A percentile compares a stretch with the other conserved stretches of the same genome.
Conservation (phyloP, 1,140 invertebrate genomes). For the Wasmannia auropunctata region DNA sequence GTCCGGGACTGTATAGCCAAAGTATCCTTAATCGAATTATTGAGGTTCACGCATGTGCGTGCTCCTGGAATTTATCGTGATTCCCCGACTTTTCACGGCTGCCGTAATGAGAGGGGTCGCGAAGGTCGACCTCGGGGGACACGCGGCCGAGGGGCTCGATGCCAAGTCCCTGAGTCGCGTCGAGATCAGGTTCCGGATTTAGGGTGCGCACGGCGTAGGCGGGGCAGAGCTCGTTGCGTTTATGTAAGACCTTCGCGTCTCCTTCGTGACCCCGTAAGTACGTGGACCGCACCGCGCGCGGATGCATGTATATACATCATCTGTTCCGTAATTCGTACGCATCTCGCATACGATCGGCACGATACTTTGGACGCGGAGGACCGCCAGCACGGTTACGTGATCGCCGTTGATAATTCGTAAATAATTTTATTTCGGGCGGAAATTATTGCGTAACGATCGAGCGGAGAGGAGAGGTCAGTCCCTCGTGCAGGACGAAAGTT, state of each 20-base stretch:
- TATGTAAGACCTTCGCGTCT: not conserved
- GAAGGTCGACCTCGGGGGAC: not conserved
- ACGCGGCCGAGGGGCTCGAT: not conserved
- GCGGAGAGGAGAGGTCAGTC: not conserved
- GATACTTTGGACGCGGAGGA: no score
- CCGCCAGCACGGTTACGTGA: not conserved
- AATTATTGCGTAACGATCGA: not conserved
- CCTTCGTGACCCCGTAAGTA: not conserved
- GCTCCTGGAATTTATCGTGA: not conserved
- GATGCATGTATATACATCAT: no score
- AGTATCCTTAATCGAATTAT: no score
- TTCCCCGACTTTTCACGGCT: not conserved
- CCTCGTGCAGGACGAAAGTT: not conserved
- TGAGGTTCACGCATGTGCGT: not conserved
- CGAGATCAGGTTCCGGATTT: not conserved
- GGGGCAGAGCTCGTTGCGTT: not conserved
- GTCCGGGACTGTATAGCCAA: no score
- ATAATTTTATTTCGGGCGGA: not conserved
- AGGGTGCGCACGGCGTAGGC: no score
- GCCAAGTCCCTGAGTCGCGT: not conserved
- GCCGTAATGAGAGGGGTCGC: not conserved
- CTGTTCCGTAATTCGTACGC: no score
- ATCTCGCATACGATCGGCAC: no score
- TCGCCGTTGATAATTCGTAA: not conserved
- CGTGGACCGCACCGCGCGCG: not conserved